These are phyloP conservation scores for Nothoprocta perdicaria DNA, from an alignment of 2,113 vertebrate genomes.

Conservation along the genomic window DNA sequence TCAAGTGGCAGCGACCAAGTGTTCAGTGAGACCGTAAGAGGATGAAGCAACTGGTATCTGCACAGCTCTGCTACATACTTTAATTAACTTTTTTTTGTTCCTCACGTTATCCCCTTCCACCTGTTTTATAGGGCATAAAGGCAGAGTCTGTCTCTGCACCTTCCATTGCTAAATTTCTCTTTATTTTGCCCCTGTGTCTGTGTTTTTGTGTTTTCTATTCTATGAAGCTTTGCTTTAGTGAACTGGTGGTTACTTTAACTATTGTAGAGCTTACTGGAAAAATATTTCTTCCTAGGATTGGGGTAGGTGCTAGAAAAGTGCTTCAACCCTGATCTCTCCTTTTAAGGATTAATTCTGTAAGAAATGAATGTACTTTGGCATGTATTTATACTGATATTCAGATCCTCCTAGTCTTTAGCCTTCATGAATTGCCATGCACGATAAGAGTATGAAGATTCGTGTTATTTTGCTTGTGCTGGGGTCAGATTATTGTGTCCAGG, in stretches of 20 bases:
- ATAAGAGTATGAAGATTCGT: background rate
- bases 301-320: background rate
- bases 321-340: background rate
- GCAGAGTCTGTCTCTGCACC: background rate
- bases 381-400: background rate
- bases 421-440: background rate
- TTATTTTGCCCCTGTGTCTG: background rate
- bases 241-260: background rate
- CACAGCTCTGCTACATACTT: background rate
- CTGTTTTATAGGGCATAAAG: background rate
- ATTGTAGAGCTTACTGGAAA: background rate
- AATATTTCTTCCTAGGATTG: background rate
- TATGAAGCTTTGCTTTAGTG: background rate
- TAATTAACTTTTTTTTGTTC: background rate
- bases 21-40: background rate
- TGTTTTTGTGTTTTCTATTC: background rate
- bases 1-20: background rate
- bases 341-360: background rate
- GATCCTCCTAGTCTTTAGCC: background rate
- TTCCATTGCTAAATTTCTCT: background rate
- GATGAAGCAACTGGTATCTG: background rate
- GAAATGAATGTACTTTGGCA: background rate
- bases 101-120: background rate
- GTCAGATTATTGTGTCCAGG: accelerated
- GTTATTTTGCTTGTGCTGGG: background rate